phyloP scores from a whole-genome alignment of 2,888 invertebrate genomes.

The Liodrosophila aerea region DNA sequence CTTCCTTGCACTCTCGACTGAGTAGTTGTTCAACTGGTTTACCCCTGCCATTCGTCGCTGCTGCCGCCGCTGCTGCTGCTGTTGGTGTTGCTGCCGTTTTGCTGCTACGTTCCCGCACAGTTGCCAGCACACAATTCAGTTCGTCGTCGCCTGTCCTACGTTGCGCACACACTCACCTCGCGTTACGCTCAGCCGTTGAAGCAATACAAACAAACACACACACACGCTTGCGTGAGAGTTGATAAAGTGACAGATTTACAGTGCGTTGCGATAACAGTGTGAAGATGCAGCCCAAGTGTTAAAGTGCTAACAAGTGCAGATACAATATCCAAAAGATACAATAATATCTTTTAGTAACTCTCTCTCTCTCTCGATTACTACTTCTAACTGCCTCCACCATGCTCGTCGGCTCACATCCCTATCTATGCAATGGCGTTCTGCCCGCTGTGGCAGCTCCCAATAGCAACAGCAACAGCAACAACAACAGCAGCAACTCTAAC shows the following conservation, averaged over 20 bases:
- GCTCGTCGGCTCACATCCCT: slow-evolving; percentile 80
- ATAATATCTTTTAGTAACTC: slow-evolving; percentile 9
- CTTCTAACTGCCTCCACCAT: slow-evolving; percentile 49
- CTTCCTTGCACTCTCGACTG: slow-evolving; percentile 37
- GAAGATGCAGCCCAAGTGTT: slow-evolving; percentile 53
- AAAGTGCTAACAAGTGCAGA: slow-evolving; percentile 67
- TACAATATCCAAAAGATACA: slow-evolving; percentile 34
- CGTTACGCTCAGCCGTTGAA: slow-evolving; percentile 55
- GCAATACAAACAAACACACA: slow-evolving; percentile 22
- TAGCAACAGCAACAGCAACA: slow-evolving; percentile 13
- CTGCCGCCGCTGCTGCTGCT: slow-evolving; percentile 19
- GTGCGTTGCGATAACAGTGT: slow-evolving; percentile 14
- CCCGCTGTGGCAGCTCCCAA: slow-evolving; percentile 58
- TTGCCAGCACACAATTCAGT: slow-evolving; percentile 80
- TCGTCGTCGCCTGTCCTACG: slow-evolving; percentile 82
- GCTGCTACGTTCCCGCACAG: slow-evolving; percentile 69
- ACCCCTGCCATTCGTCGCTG: slow-evolving; percentile 66
- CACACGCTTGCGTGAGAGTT: no score
- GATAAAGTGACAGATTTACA: slow-evolving; percentile 23
- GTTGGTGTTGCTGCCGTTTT: not conserved
- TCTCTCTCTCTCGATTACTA: not conserved
- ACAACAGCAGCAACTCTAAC: slow-evolving; percentile 52
- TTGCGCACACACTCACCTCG: slow-evolving; percentile 80
- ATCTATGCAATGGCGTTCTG: slow-evolving; percentile 75
- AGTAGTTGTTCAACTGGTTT: slow-evolving; percentile 68